Base-by-base conservation (phyloP, 2,888 invertebrate genomes). In the Rhodophaea formosa region DNA sequence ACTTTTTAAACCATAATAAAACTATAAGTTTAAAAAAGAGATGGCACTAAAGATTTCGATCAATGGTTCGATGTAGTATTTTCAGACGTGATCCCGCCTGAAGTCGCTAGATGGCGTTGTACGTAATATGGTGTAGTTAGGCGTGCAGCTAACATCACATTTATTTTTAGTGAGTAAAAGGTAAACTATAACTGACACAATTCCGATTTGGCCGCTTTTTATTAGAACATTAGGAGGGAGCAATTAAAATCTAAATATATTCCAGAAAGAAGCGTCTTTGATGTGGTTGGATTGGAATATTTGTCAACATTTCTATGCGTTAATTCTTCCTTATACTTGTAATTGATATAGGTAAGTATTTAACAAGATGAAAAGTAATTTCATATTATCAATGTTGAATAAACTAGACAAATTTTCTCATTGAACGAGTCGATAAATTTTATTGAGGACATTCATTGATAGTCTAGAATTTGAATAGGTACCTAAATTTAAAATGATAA, bases 81-180 rank as follows among this genome's bases (percentile, higher is more conserved):
- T 43, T 59, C 45, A 69, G 62, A 62, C 62, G 65, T 62, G 65
- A 53, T 52, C 42, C 32, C 12, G 8, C n/a, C 1, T 14, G 14
- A 14, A 30, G 49, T 39, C 60, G 60, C 64, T 61, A 86, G 85
- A 78, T 82, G 84, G 82, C 84, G 77, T 61, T 69, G 47, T 43
- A 7, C n/a, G 5, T 23, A 49, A 29, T 39, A 17, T 17, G 8
- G 10, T 1, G 32, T 30, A 14, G 14, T 29, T 30, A 32, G 32
- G 35, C n/a, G 17, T 70, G 68, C 65, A 67, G 71, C 72, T 74
- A 74, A 65, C 71, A 77, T 78, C 79, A 75, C 74, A 75, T 85
- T 85, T 87, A 87, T 88, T 88, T 87, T 86, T 83, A 79, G 82
- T 75, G 59, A 65, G 73, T 74, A 75, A 75, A 82, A 77, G 75